phyloP scores from a whole-genome alignment of 1,140 invertebrate genomes.

The Lerema accius region DNA sequence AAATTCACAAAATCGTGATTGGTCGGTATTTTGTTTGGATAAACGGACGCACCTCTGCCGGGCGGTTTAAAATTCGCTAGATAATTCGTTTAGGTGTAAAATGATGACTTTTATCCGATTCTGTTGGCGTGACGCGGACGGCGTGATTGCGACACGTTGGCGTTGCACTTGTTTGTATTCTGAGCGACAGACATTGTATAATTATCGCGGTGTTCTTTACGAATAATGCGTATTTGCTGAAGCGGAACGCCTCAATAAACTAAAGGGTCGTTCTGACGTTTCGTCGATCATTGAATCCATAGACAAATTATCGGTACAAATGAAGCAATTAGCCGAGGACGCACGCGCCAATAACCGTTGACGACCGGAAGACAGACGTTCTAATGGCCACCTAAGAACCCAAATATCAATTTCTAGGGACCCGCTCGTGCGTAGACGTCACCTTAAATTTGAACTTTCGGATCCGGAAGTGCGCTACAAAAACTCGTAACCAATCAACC shows the following conservation, averaged over 20 bases:
- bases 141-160: constrained; percentile 55
- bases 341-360: constrained; percentile 67
- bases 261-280: constrained; percentile 15
- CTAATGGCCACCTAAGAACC: constrained; percentile 73
- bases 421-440: constrained; percentile 64
- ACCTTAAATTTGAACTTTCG: constrained; percentile 51
- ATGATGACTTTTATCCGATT: constrained; percentile 76
- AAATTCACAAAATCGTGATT: constrained; percentile 82
- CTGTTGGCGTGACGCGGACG: constrained; percentile 57
- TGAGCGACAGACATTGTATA: constrained; percentile 2
- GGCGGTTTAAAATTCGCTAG: constrained; percentile 67
- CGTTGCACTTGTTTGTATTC: constrained; percentile 31
- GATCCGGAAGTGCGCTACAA: constrained; percentile 74
- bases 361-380: constrained; percentile 76
- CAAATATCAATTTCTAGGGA: constrained; percentile 79
- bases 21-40: constrained; percentile 80
- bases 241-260: constrained; percentile 31
- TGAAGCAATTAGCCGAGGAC: constrained; percentile 73
- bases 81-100: constrained; percentile 76
- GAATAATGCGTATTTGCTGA: constrained; percentile 30
- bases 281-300: constrained; percentile 33
- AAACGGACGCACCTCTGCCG: constrained; percentile 63
- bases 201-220: constrained; percentile 6
- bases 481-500: constrained; percentile 73
- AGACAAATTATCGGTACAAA: constrained; percentile 68